phyloP scores from a whole-genome alignment of 2,797 vertebrate species.

The Graptemys geographica region DNA sequence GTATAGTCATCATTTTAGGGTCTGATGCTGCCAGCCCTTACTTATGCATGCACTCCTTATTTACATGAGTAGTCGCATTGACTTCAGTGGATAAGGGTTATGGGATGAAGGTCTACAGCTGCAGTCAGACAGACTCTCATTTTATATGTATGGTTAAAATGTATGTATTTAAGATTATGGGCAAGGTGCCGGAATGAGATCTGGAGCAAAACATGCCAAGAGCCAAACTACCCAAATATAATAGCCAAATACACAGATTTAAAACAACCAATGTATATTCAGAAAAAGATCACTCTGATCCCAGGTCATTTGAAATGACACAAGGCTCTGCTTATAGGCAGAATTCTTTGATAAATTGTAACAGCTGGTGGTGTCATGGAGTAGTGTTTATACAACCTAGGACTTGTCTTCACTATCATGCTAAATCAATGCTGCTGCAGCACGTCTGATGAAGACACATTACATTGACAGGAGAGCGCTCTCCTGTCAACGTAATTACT shows the following conservation, averaged over 20 bases:
- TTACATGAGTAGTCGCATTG: background rate
- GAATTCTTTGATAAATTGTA: constrained; percentile 26
- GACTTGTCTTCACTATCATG: background rate
- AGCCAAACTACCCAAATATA: background rate
- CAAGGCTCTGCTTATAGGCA: background rate
- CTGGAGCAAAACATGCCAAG: constrained; percentile 15
- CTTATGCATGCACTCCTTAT: rapidly evolving
- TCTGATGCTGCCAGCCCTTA: background rate
- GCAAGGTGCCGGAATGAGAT: background rate
- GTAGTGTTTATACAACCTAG: background rate
- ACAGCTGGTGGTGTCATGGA: background rate
- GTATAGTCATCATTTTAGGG: background rate
- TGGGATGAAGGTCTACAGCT: background rate
- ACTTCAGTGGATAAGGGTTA: background rate
- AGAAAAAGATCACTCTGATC: background rate
- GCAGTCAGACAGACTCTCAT: background rate
- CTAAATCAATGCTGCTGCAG: too few relatives aligned
- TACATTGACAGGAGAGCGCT: too few relatives aligned
- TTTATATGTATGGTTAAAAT: background rate
- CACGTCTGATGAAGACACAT: too few relatives aligned
- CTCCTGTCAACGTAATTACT: too few relatives aligned
- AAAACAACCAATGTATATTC: background rate
- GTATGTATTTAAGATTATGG: background rate
- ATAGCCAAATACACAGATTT: background rate
- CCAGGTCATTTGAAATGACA: background rate